Evolutionary conservation across 2,888 invertebrate genomes (phyloP).

Genomic region (Ophonus ardosiacus): DNA sequence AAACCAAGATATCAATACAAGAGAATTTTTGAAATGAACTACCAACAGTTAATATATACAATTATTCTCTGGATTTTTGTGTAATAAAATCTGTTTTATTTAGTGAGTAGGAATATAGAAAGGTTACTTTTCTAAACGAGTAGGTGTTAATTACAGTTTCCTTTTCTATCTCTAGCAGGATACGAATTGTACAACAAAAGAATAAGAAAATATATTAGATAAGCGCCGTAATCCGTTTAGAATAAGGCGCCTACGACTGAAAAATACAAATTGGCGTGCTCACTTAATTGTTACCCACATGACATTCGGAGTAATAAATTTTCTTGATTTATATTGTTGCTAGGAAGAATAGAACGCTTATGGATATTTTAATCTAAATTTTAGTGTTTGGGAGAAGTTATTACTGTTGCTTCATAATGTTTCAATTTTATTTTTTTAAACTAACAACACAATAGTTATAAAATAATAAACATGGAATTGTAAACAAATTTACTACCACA

Average conservation of each 20-base stretch:
- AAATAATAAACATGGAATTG: neutral
- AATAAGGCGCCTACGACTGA: conserved; percentile 24
- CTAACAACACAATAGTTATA: neutral
- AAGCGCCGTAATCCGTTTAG: conserved; percentile 2
- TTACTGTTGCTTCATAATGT: conserved; percentile 14
- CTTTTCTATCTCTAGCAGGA: neutral
- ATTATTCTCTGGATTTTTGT: neutral
- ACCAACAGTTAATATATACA: no score
- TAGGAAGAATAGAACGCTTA: neutral
- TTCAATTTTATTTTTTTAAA: neutral
- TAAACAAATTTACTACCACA: neutral
- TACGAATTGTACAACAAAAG: conserved; percentile 13
- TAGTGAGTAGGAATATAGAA: neutral
- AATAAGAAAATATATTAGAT: conserved; percentile 22
- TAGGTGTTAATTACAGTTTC: neutral
- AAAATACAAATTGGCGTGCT: conserved; percentile 36
- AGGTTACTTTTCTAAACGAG: neutral
- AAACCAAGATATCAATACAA: no score
- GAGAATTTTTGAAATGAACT: no score
- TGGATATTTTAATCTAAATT: conserved; percentile 32
- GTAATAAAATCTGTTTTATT: neutral
- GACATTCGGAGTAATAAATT: conserved; percentile 2
- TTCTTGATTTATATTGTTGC: conserved; percentile 21
- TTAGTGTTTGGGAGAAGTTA: conserved; percentile 18
- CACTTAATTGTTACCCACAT: conserved; percentile 38